Conservation (phyloP, 2,797 vertebrate species). For the Lacerta agilis region DNA sequence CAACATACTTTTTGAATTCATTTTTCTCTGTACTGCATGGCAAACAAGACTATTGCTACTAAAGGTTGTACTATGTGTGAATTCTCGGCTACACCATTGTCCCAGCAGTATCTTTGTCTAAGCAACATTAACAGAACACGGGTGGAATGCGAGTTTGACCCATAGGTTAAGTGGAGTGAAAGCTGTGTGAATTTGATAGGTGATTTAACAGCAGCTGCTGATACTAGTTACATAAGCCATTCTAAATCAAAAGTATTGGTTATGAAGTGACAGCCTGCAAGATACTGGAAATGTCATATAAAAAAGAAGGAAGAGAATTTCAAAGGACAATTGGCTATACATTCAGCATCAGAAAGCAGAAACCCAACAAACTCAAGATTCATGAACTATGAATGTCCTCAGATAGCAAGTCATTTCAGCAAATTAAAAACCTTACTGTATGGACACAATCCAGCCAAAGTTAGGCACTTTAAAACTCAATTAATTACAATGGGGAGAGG, state of each 20-base stretch:
- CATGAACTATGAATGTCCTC: not conserved
- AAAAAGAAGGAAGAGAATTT: not conserved
- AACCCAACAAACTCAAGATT: constrained; percentile 2
- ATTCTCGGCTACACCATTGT: constrained; percentile 41
- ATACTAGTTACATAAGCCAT: constrained; percentile 23
- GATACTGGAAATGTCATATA: not conserved
- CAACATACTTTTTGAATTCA: constrained; percentile 41
- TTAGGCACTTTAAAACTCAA: not conserved
- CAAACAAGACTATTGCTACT: constrained; percentile 15
- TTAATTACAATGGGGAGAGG: not conserved
- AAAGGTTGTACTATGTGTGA: constrained; percentile 43
- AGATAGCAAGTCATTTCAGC: not conserved
- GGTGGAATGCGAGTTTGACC: constrained; percentile 41
- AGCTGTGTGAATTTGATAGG: constrained; percentile 61
- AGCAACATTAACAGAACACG: constrained; percentile 44
- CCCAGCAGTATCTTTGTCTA: constrained; percentile 46
- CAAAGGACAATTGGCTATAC: constrained; percentile 26
- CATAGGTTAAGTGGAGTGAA: constrained; percentile 58
- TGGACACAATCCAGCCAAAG: too few relatives aligned
- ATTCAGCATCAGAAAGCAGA: constrained; percentile 37
- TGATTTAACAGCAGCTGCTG: constrained; percentile 65
- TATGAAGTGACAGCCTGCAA: constrained; percentile 16
- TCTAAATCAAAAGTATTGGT: constrained; percentile 4
- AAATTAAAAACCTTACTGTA: not conserved
- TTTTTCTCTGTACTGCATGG: constrained; percentile 27